Conservation (phyloP, 1,140 invertebrate genomes). For the Hyphantria cunea region DNA sequence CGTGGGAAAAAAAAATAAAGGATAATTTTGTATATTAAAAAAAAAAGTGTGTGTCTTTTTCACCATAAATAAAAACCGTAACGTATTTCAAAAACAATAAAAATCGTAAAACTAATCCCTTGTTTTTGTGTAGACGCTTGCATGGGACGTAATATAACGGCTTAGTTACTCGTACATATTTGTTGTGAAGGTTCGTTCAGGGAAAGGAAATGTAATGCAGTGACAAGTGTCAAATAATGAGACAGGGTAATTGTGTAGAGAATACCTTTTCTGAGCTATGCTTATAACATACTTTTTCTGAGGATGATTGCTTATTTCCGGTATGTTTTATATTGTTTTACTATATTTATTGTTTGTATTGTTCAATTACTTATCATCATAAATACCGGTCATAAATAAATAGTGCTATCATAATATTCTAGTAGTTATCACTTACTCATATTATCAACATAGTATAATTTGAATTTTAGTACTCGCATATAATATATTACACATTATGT, state of each 20-base stretch:
- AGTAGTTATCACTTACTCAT: no score
- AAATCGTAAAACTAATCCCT: conserved; percentile 29
- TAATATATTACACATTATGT: no score
- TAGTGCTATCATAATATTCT: no score
- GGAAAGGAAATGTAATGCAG: conserved; percentile 18
- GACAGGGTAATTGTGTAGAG: no score
- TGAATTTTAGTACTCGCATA: no score
- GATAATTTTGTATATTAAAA: background rate
- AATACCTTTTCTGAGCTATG: no score
- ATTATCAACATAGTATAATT: no score
- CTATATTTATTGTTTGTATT: no score
- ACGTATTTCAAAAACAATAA: conserved; percentile 27
- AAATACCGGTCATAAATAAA: no score
- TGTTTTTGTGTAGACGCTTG: conserved; percentile 26
- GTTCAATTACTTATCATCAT: no score
- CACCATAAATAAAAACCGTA: conserved; percentile 13
- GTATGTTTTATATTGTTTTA: background rate
- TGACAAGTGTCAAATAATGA: background rate
- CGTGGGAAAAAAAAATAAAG: conserved; percentile 60
- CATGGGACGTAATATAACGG: conserved; percentile 17
- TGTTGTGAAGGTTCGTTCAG: conserved; percentile 24
- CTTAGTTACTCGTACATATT: conserved; percentile 23
- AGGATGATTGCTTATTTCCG: background rate
- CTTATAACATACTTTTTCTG: no score
- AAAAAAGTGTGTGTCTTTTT: conserved; percentile 19